Base-by-base conservation (phyloP, 2,113 vertebrate genomes). In the Anser brachyrhynchus region DNA sequence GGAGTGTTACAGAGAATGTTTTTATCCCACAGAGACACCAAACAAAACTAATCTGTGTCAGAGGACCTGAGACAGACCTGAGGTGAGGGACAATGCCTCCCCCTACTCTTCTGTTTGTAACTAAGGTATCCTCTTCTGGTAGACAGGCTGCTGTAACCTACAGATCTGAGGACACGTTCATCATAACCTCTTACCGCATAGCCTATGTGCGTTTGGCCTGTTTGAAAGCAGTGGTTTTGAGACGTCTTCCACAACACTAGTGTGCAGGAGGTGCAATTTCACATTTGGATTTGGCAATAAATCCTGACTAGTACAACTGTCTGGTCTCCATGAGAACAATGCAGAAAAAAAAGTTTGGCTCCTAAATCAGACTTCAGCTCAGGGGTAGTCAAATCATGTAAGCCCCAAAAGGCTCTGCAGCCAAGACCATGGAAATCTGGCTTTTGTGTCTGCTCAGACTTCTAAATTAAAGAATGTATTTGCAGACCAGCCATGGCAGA, bases 311-410 rank as follows among this genome's bases (percentile, higher is more conserved):
- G 35, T 33, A 86, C 72, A 88, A 84, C 86, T n/a, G 90, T 96
- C 94, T 94, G 46, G 87, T 88, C 76, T 96, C 75, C 82, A 84
- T 13, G 26, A 96, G 82, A 95, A 90, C 92, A 71, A 64, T 5
- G 69, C 2, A 86, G 58, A 41, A 65, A 93, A 92, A 89, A 57
- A 82, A 33, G 28, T 35, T 55, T 96, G 95, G 94, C 95, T 96
- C 79, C 1, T 8, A 95, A 94, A 93, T 92, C 64, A 96, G 94
- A 94, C 92, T 94, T 78, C 83, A 81, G 88, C 88, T 92, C 93
- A 93, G 92, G 92, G 87, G 92, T 78, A 94, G 92, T 96, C 90
- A 87, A 78, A 94, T 81, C 90, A 67, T 44, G 66, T 87, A 96
- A 96, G 92, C 88, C 93, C 85, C 83, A 84, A 88, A 94, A 92